Evolutionary conservation across 2,113 vertebrate genomes (phyloP), one percentile per base, ranked within the genome.

Genomic region (Guaruba guarouba): DNA sequence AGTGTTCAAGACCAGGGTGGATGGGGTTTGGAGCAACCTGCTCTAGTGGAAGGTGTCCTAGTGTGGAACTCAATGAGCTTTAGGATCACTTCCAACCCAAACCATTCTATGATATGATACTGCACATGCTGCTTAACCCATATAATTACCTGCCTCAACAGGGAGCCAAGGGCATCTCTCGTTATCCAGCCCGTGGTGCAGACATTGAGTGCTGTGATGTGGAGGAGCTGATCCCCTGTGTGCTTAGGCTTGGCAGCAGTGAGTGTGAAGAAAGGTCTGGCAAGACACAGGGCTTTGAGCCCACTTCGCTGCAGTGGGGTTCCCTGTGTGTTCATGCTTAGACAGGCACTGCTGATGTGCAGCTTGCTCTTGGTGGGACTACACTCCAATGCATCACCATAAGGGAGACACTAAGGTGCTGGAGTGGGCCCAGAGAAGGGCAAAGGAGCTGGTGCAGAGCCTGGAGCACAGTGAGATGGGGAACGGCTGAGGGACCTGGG

Each of bases 271-370:
- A 43, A 49, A 44, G 0, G 17, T 3, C 41, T 52, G 88, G 67
- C 22, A 17, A 6, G 48, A 10, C 12, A 6, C 17, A 3, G 31
- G 55, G 31, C 19, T 57, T 13, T 5, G 12, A 57, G 31, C 55
- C 19, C 19, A 12, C 31, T 33, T 31, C 5, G 8, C 55, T 57
- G 55, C 55, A 57, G 31, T 4, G 31, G 31, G 37, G 59, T 39
- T 51, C 48, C 20, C 20, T 4, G 27, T 23, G 22, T 44, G 28
- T 8, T 27, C 7, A 0, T 11, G 22, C 44, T 49, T 23, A 10
- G 20, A 4, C 0, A 5, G 29, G 8, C 17, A 22, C 61, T 14
- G 54, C 29, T 54, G 48, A 19, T 2, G 3, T 0, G 13, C 39
- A n/a, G 52, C 73, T 43, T 2, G 24, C 43, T 28, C 39, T 11